phyloP scores from a whole-genome alignment of 2,797 vertebrate species.

The Brachymystax lenok region DNA sequence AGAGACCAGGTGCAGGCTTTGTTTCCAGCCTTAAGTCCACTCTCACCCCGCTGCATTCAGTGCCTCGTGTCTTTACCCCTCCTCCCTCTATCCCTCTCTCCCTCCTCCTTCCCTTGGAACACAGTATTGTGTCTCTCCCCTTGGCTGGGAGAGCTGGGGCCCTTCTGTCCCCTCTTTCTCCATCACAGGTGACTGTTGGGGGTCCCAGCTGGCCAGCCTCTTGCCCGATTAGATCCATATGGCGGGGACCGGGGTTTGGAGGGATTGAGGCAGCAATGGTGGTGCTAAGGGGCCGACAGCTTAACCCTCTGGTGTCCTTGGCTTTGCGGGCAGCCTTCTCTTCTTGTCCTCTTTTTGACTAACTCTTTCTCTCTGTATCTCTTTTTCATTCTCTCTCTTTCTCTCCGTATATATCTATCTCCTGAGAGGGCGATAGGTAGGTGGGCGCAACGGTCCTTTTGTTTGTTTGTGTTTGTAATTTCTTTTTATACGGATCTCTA shows the following conservation, averaged over 20 bases:
- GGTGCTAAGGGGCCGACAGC: constrained; percentile 44
- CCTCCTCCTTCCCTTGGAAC: not conserved
- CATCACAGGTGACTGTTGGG: constrained; percentile 98
- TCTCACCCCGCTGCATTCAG: constrained; percentile 77
- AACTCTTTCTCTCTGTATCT: not conserved
- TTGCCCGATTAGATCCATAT: constrained; percentile 98
- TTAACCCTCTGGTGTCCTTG: constrained; percentile 55
- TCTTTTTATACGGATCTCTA: constrained; percentile 18
- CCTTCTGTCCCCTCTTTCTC: constrained; percentile 57
- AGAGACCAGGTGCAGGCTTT: constrained; percentile 97
- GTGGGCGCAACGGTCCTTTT: not conserved
- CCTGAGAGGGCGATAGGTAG: not conserved
- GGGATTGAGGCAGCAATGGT: not conserved
- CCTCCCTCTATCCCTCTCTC: not conserved
- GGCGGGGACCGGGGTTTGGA: constrained; percentile 61
- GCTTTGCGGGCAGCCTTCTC: constrained; percentile 21
- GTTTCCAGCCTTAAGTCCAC: constrained; percentile 76
- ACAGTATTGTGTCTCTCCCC: not conserved
- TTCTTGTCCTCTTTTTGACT: not conserved
- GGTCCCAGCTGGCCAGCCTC: constrained; percentile 94
- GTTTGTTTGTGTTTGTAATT: constrained; percentile 45
- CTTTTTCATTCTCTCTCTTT: too few relatives aligned
- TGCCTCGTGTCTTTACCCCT: constrained; percentile 73
- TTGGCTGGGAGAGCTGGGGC: constrained; percentile 23
- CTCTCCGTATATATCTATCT: not conserved